Evolutionary conservation across 2,888 invertebrate genomes (phyloP).

Genomic region (Chymomyza caudatula): DNA sequence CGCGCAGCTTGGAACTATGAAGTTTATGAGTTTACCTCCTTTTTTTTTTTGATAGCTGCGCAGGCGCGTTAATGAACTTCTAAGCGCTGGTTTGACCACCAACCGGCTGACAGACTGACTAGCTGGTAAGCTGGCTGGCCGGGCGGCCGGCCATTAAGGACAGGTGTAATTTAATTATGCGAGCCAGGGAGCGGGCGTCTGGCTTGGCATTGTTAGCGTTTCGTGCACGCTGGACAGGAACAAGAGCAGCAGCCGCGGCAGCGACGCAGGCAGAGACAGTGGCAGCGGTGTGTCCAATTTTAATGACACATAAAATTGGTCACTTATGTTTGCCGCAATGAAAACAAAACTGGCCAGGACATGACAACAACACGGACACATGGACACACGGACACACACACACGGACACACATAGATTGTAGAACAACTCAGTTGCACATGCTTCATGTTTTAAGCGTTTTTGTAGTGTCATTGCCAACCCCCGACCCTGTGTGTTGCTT

Average conservation of each 20-base stretch:
- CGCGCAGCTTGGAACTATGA: background rate
- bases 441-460: conserved; percentile 23
- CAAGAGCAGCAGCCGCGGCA: conserved; percentile 7
- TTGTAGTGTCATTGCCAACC: conserved; percentile 65
- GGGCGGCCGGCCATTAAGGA: conserved; percentile 38
- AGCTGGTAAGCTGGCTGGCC: too few relatives aligned
- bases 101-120: background rate
- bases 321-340: conserved; percentile 70
- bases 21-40: background rate
- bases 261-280: background rate
- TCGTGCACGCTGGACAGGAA: conserved; percentile 33
- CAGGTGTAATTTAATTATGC: conserved; percentile 74
- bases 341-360: conserved; percentile 71
- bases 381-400: conserved; percentile 2
- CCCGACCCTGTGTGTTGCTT: conserved; percentile 5
- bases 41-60: conserved; percentile 20
- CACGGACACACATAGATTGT: conserved; percentile 2
- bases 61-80: conserved; percentile 67
- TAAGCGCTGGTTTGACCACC: conserved; percentile 43
- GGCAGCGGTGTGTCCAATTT: conserved; percentile 58
- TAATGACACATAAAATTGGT: conserved; percentile 75
- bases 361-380: conserved; percentile 51
- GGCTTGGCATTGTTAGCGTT: conserved; percentile 12
- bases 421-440: background rate
- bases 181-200: background rate